phyloP scores from a whole-genome alignment of 1,140 invertebrate species.

The Heliconius himera region DNA sequence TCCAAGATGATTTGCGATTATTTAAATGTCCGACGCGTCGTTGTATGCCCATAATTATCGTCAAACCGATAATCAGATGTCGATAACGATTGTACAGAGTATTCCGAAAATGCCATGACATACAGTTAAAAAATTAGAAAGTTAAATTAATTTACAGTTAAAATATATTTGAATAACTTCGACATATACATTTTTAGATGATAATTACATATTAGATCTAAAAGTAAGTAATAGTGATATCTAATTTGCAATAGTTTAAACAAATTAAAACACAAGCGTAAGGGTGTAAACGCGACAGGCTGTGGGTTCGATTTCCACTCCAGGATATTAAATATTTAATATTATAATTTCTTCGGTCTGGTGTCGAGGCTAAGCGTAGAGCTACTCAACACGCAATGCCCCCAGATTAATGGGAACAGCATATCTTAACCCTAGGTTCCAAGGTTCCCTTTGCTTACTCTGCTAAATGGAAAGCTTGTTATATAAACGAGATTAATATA shows the following conservation, averaged over 20 bases:
- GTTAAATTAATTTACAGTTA: constrained; percentile 59
- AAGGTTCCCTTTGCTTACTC: no score
- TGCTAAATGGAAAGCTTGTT: constrained; percentile 32
- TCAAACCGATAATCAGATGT: constrained; percentile 56
- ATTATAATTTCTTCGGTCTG: no score
- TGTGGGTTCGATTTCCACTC: no score
- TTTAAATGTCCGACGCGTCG: constrained; percentile 49
- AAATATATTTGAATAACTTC: constrained; percentile 52
- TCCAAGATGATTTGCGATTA: constrained; percentile 52
- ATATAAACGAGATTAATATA: constrained; percentile 63
- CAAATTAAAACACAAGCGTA: constrained; percentile 30
- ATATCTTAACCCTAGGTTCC: no score
- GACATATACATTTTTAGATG: constrained; percentile 52
- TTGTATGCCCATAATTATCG: constrained; percentile 60
- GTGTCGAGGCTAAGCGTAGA: no score
- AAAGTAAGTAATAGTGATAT: constrained; percentile 31
- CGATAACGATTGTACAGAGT: constrained; percentile 39
- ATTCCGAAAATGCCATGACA: constrained; percentile 52
- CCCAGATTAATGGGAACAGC: no score
- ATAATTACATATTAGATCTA: constrained; percentile 57
- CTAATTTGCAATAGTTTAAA: constrained; percentile 37
- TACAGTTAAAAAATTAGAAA: constrained; percentile 63
- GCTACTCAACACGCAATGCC: no score
- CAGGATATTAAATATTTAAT: no score
- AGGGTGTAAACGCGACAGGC: no score